Evolutionary conservation across 2,888 invertebrate species (phyloP).

Genomic region (Pachydiplax longipennis): DNA sequence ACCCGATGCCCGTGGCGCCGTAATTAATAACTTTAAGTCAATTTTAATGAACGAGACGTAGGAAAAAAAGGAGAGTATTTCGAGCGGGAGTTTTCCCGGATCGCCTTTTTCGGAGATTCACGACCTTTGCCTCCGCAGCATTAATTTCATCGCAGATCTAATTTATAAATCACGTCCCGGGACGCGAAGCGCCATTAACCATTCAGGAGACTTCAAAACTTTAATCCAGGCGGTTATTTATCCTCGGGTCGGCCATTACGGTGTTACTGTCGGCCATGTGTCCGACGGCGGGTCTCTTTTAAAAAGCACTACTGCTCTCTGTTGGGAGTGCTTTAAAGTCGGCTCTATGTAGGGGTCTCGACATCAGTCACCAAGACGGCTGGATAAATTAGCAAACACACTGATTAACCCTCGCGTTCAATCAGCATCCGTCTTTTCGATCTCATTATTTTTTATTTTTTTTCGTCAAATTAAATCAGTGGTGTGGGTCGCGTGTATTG

Average conservation of each 20-base stretch:
- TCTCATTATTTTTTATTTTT: no score
- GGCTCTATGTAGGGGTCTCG: background rate
- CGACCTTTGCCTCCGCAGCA: background rate
- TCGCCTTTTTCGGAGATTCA: background rate
- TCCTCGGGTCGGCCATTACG: background rate
- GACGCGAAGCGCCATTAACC: background rate
- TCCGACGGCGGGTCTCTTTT: background rate
- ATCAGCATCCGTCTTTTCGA: background rate
- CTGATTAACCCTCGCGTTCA: background rate
- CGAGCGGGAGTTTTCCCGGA: background rate
- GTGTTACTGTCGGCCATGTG: background rate
- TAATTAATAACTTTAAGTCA: conserved; percentile 1
- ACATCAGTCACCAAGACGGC: background rate
- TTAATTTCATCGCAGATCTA: conserved; percentile 1
- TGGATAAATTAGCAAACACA: background rate
- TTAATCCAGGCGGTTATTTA: background rate
- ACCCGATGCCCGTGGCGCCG: background rate
- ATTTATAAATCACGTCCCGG: background rate
- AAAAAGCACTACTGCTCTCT: background rate
- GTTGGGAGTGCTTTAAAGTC: background rate
- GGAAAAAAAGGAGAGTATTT: background rate
- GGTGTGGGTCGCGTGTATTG: background rate
- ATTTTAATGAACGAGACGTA: background rate
- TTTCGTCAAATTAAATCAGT: background rate
- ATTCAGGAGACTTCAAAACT: background rate